Conservation (phyloP, 2,113 vertebrate species). For the Dipodomys merriami region DNA sequence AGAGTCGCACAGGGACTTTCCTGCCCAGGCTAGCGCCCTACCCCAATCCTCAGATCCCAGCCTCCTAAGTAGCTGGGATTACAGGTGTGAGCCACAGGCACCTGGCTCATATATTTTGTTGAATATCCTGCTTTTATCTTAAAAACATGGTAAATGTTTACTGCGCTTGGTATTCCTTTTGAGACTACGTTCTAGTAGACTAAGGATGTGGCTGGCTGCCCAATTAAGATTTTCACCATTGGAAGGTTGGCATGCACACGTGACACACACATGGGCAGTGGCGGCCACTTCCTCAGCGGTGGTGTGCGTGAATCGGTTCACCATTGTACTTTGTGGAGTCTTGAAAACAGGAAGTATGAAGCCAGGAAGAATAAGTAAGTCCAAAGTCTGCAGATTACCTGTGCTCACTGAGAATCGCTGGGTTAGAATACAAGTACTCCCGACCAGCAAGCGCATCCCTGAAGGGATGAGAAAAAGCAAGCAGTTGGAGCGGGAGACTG, state of each 20-base stretch:
- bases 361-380: neutral
- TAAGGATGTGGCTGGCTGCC: neutral
- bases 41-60: too few relatives aligned
- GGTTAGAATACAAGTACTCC: neutral
- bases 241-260: neutral
- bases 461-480: neutral
- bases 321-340: neutral
- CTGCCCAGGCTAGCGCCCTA: too few relatives aligned
- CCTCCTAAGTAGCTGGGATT: too few relatives aligned
- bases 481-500: neutral
- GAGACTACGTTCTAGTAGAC: neutral
- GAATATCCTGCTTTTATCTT: neutral
- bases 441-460: too few relatives aligned
- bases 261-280: neutral
- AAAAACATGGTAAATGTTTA: neutral
- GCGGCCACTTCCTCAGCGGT: neutral
- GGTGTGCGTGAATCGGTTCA: neutral
- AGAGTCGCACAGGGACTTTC: neutral
- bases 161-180: neutral
- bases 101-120: too few relatives aligned
- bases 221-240: neutral
- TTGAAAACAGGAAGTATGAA: neutral
- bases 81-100: too few relatives aligned
- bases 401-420: neutral
- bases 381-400: neutral